phyloP scores from a whole-genome alignment of 2,888 invertebrate species.

The Darwinula stevensoni region DNA sequence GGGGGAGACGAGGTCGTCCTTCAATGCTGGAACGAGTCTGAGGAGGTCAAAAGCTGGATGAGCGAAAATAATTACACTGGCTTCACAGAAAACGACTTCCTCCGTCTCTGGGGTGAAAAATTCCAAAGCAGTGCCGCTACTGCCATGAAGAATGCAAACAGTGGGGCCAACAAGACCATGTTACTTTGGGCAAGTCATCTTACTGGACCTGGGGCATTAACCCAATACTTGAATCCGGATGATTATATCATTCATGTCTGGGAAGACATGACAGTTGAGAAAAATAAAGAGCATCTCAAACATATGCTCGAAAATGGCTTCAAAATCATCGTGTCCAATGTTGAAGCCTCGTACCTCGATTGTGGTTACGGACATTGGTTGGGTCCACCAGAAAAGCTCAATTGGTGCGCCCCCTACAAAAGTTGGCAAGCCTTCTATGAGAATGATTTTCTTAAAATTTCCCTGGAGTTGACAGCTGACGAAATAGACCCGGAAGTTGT shows the following conservation, averaged over 20 bases:
- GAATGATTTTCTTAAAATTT: too few relatives aligned
- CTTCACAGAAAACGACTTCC: conserved; percentile 28
- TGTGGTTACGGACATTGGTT: conserved; percentile 7
- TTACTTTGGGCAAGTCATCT: neutral
- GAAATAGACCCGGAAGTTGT: too few relatives aligned
- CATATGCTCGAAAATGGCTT: too few relatives aligned
- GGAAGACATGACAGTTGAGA: too few relatives aligned
- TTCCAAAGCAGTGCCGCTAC: conserved; percentile 29
- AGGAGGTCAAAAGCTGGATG: conserved; percentile 5
- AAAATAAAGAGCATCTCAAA: too few relatives aligned
- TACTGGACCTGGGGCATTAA: neutral
- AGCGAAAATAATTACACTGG: neutral
- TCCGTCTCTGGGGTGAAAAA: conserved; percentile 40
- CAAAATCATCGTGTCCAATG: conserved; percentile 7
- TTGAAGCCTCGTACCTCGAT: conserved; percentile 7
- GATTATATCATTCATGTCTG: neutral
- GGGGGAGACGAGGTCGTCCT: conserved; percentile 8
- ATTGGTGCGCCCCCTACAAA: conserved; percentile 7
- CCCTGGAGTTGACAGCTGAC: too few relatives aligned
- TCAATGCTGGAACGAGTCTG: conserved; percentile 6
- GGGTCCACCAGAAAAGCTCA: conserved; percentile 5
- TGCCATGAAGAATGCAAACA: conserved; percentile 28
- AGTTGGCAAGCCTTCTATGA: conserved; percentile 8
- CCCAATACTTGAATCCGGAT: neutral
- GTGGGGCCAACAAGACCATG: neutral